These are phyloP conservation scores for Asarcornis scutulata DNA, from an alignment of 2,113 vertebrate genomes.

Conservation along the genomic window DNA sequence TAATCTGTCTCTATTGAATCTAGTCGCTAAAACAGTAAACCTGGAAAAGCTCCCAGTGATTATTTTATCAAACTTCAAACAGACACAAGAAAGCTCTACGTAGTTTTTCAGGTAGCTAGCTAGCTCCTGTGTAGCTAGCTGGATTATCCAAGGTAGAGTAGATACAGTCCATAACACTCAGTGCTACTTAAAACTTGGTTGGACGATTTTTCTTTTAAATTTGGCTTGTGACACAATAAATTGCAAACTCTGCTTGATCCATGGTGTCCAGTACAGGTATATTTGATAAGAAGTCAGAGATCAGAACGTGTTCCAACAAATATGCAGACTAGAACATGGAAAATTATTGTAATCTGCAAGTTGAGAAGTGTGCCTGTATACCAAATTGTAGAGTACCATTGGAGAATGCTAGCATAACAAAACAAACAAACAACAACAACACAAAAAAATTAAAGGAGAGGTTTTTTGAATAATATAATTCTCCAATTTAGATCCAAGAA, in stretches of 20 bases:
- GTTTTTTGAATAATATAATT: background rate
- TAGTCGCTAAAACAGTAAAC: background rate
- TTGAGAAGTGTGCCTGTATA: background rate
- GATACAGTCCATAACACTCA: rapidly evolving
- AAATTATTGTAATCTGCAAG: background rate
- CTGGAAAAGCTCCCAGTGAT: background rate
- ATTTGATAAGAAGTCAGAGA: background rate
- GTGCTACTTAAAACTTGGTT: background rate
- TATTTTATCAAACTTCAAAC: background rate
- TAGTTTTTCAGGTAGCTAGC: background rate
- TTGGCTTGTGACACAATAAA: background rate
- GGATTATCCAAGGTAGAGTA: background rate
- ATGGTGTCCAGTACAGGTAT: background rate
- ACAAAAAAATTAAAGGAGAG: background rate
- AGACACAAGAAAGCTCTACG: background rate
- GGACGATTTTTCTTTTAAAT: background rate
- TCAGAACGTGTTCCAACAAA: background rate
- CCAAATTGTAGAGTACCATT: background rate
- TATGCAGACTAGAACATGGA: background rate
- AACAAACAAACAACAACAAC: background rate
- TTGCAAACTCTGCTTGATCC: background rate
- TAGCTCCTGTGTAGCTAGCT: background rate
- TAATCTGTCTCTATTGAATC: background rate
- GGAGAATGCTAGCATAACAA: background rate
- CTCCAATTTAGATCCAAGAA: background rate